phyloP scores from a whole-genome alignment of 2,113 vertebrate species.

The Microtus montanus region DNA sequence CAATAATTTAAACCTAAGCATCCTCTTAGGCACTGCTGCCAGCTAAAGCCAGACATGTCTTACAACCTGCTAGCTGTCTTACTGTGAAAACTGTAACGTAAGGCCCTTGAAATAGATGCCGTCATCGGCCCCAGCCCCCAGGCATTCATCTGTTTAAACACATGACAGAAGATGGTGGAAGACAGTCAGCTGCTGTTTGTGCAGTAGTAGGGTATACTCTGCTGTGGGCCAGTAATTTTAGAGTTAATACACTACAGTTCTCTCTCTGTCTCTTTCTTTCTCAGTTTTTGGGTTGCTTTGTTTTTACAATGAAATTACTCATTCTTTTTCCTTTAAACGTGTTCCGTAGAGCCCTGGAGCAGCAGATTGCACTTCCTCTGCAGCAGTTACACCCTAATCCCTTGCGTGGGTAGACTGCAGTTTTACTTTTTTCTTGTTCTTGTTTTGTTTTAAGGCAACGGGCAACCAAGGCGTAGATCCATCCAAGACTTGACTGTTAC shows the following conservation, averaged over 20 bases:
- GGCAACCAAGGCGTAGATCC: constrained; percentile 95
- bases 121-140: constrained; percentile 84
- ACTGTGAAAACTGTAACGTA: constrained; percentile 87
- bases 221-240: constrained; percentile 83
- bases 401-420: constrained; percentile 79
- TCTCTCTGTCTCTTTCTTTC: not conserved
- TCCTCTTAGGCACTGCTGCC: constrained; percentile 52
- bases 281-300: constrained; percentile 31
- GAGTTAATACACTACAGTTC: constrained; percentile 87
- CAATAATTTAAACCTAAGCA: constrained; percentile 58
- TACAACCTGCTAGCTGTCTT: constrained; percentile 80
- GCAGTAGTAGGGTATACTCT: constrained; percentile 82
- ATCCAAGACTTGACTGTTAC: constrained; percentile 95
- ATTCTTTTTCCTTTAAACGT: constrained; percentile 49
- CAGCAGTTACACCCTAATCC: constrained; percentile 77
- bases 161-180: constrained; percentile 87
- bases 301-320: constrained; percentile 24
- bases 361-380: constrained; percentile 84
- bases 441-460: constrained; percentile 89
- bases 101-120: constrained; percentile 91
- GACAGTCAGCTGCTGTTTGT: constrained; percentile 85
- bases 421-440: constrained; percentile 75
- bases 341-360: constrained; percentile 83
- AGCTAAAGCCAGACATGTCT: constrained; percentile 81
- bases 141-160: constrained; percentile 83